Evolutionary conservation across 2,797 vertebrate species (phyloP).

Genomic region (Clamator glandarius): DNA sequence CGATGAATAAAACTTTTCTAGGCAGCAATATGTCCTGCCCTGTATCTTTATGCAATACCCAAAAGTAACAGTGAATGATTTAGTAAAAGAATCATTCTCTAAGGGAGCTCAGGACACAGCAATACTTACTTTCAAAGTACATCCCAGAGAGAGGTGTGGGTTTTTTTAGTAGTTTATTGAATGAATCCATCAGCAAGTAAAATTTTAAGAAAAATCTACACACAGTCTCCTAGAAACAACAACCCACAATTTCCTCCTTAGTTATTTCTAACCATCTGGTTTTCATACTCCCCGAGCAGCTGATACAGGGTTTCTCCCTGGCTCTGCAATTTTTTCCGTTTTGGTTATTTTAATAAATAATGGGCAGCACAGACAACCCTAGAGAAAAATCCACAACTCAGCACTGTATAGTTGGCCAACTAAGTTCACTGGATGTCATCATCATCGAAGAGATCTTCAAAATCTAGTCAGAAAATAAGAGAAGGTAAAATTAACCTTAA

Average conservation of each 20-base stretch:
- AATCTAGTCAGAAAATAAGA: constrained; percentile 70
- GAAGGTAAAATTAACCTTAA: not conserved
- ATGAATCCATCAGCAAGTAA: not conserved
- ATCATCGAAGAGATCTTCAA: constrained; percentile 85
- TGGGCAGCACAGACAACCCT: not conserved
- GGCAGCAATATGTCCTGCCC: not conserved
- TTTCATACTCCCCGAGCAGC: not conserved
- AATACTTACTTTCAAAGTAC: not conserved
- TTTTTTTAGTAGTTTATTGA: constrained; percentile 59
- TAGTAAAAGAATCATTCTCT: not conserved
- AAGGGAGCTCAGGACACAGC: not conserved
- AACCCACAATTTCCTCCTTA: not conserved
- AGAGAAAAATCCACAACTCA: not conserved
- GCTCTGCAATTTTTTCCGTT: not conserved
- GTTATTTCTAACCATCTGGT: not conserved
- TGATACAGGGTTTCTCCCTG: not conserved
- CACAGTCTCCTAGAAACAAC: not conserved
- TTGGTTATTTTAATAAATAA: constrained; percentile 34
- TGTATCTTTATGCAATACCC: not conserved
- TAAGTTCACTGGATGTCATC: constrained; percentile 81
- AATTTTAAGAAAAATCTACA: not conserved
- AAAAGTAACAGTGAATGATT: not conserved
- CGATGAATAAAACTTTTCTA: not conserved
- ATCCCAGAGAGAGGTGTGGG: not conserved
- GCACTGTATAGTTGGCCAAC: not conserved